Evolutionary conservation across 2,888 invertebrate species (phyloP), one percentile per base, ranked within the genome.

Genomic region (Ectobius pallidus): DNA sequence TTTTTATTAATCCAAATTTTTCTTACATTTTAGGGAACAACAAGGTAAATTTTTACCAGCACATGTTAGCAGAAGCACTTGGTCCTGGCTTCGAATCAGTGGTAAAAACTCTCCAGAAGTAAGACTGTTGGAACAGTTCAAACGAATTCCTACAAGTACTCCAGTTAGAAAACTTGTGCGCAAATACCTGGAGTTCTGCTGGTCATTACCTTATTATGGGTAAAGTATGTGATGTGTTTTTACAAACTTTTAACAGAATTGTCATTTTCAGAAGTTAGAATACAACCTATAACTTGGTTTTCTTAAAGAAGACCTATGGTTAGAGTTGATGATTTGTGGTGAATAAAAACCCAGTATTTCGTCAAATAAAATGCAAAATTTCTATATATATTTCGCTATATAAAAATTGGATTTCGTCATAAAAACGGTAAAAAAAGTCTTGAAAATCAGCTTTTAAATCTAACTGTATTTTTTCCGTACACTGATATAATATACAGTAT

Each of bases 151-250:
- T 39, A 91, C 90, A 69, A 91, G 92, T 67, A 90, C 91, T 9
- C 93, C 95, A 69, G 91, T 94, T 4, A 85, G 92, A 73, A 95
- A 95, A 81, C 87, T 97, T 73, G 90, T 96, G 78, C 88, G 92
- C 79, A 95, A 95, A 81, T 97, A 97, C 85, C 86, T 97, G 76
- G 92, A 95, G 79, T 93, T 96, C 81, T 95, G 94, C 78, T 93
- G 97, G 88, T 92, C 95, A 3, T 86, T 97, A 77, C 95, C 93
- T 65, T 94, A 92, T 82, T 97, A 95, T 84, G 97, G 97, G 93
- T 91, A 81, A 82, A 84, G 80, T 32, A 69, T 68, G 25, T 6
- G 16, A 20, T 3, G 16, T 49, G 16, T 20, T 7, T 20, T 3
- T 16, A 27, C 11, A 3, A 68, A 68, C 3, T 58, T 49, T 3